Conservation (phyloP, 2,888 invertebrate species). For the Amiota communis region DNA sequence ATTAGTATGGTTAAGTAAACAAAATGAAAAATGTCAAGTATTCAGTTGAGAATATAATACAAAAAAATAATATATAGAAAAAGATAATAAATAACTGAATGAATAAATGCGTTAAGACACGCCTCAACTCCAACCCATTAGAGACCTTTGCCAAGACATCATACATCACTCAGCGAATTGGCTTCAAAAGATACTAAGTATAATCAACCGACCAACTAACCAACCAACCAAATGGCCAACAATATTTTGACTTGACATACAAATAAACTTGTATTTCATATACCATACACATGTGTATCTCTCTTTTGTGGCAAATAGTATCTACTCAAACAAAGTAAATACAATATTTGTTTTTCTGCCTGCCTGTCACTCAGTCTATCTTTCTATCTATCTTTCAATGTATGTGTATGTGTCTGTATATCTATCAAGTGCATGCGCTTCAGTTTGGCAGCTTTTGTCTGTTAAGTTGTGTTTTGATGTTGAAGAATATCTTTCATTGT, state of each 20-base stretch:
- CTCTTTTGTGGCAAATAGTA: background rate
- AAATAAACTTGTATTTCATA: too few relatives aligned
- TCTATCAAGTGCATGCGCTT: too few relatives aligned
- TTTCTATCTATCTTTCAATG: background rate
- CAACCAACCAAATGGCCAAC: background rate
- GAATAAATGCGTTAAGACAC: constrained; percentile 5
- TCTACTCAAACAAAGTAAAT: background rate
- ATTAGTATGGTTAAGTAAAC: too few relatives aligned
- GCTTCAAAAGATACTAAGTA: background rate
- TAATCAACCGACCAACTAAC: background rate
- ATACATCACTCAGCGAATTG: constrained; percentile 12
- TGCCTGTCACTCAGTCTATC: constrained; percentile 31
- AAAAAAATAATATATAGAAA: too few relatives aligned
- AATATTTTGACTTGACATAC: background rate
- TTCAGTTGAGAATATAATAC: too few relatives aligned
- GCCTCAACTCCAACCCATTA: constrained; percentile 7
- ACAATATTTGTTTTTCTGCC: constrained; percentile 42
- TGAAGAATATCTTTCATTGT: too few relatives aligned
- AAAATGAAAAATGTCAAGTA: too few relatives aligned
- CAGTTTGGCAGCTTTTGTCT: too few relatives aligned
- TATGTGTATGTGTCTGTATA: too few relatives aligned
- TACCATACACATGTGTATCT: too few relatives aligned
- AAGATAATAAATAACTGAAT: background rate
- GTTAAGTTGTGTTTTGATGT: too few relatives aligned
- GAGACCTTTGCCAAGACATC: constrained; percentile 22